Conservation (phyloP, 1,140 invertebrate genomes). For the Pteromalus puparum region DNA sequence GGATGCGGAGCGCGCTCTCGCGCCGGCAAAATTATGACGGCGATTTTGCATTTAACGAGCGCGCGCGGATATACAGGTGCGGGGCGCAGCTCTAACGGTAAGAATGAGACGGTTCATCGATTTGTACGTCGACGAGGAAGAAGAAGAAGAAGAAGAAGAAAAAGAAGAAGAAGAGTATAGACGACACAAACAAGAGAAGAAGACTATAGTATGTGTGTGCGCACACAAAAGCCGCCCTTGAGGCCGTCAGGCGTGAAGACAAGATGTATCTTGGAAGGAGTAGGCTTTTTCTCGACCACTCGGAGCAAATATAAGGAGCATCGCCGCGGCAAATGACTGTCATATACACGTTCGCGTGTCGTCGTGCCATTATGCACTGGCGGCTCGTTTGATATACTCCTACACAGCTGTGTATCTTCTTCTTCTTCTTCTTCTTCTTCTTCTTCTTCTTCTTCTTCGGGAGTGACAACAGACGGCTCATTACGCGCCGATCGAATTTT, state of each 20-base stretch:
- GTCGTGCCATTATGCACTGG: too few species aligned
- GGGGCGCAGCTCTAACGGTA: constrained; percentile 66
- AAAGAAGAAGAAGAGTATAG: neutral
- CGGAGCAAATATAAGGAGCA: neutral
- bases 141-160: neutral
- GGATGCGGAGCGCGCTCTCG: neutral
- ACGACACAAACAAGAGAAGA: neutral
- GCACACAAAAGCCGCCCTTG: neutral
- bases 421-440: too few species aligned
- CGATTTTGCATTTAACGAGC: constrained; percentile 68
- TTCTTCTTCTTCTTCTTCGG: too few species aligned
- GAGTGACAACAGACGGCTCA: too few species aligned
- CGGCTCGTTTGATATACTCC: too few species aligned
- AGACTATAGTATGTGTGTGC: too few species aligned
- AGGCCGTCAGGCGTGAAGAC: neutral
- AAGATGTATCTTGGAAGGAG: neutral
- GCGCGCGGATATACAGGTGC: constrained; percentile 59
- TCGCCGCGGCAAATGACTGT: neutral
- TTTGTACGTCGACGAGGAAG: constrained; percentile 56
- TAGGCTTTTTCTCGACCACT: neutral
- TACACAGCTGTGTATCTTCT: too few species aligned
- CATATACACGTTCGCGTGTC: neutral
- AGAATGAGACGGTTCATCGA: constrained; percentile 67
- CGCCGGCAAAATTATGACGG: constrained; percentile 61
- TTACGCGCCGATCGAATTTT: neutral